phyloP scores from a whole-genome alignment of 2,113 vertebrate genomes.

The Ursus arctos region DNA sequence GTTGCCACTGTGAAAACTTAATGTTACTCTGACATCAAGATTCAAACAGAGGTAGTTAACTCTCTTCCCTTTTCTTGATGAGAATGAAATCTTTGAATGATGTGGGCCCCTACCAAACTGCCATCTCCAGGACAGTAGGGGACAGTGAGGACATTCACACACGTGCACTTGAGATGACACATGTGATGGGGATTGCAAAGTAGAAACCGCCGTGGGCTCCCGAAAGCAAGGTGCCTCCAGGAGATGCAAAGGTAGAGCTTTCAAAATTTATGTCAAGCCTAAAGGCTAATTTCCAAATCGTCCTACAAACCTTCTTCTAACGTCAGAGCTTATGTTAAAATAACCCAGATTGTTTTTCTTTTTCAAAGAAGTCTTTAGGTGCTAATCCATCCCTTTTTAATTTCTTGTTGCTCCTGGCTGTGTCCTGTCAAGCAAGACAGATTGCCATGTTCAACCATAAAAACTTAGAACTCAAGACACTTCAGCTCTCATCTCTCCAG shows the following conservation, averaged over 20 bases:
- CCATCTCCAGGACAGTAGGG: not conserved
- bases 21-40: not conserved
- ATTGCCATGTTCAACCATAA: not conserved
- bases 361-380: not conserved
- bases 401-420: not conserved
- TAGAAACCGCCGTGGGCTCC: not conserved
- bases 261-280: not conserved
- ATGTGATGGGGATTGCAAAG: not conserved
- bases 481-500: not conserved
- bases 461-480: not conserved
- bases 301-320: rapidly evolving
- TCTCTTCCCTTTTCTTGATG: not conserved
- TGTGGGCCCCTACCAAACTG: not conserved
- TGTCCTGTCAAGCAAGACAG: not conserved
- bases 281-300: not conserved
- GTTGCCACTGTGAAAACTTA: not conserved
- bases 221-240: not conserved
- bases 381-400: not conserved
- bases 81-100: not conserved
- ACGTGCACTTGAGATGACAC: rapidly evolving
- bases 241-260: not conserved
- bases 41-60: not conserved
- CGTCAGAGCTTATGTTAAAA: not conserved
- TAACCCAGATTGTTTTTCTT: not conserved
- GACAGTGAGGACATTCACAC: not conserved